Base-by-base conservation (phyloP, 2,797 vertebrate species). In the Dallia pectoralis region DNA sequence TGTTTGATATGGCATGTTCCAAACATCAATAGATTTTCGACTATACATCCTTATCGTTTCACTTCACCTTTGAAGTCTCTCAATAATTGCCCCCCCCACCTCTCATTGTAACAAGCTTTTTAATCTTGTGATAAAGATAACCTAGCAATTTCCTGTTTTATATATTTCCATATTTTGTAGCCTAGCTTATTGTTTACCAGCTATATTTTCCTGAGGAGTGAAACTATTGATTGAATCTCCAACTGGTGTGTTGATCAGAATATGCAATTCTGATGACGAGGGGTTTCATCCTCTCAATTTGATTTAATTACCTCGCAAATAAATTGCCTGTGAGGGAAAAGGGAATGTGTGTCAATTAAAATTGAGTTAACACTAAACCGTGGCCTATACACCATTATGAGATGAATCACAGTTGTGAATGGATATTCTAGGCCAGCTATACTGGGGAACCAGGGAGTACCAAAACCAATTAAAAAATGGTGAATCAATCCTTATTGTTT, bases 361-460 rank as follows among this genome's bases (percentile, higher is more conserved):
- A 64, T 64, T 32, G 29, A 64, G 62, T 61, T 29, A 64, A 64
- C 62, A 64, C 29, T 32, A 63, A 63, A 63, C 27, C 61, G 32
- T 16, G 15, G 61, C 61, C 29, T 18, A 6, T 30, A 8, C 27
- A 29, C 62, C 62, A 64, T 64, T 64, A 33, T 64, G 15, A 19
- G 62, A 33, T 64, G 62, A 64, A 64, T 64, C 30, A 64, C 29
- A 64, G 30, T 64, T 30, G 62, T 18, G 14, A 64, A 64, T 64
- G 27, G 30, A 0, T 64, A 32, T 59, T 64, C 32, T 63, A 16
- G 32, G 61, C 29, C 16, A 64, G 30, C 62, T 64, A 64, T 64
- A 33, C 62, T 30, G 11, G 16, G 29, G 5, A 30, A 33, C 62
- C 29, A 64, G 29, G 61, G 61, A 15, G 27, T 18, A 63, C 14